Base-by-base conservation (phyloP, 2,797 vertebrate species). In the Melopsittacus undulatus region DNA sequence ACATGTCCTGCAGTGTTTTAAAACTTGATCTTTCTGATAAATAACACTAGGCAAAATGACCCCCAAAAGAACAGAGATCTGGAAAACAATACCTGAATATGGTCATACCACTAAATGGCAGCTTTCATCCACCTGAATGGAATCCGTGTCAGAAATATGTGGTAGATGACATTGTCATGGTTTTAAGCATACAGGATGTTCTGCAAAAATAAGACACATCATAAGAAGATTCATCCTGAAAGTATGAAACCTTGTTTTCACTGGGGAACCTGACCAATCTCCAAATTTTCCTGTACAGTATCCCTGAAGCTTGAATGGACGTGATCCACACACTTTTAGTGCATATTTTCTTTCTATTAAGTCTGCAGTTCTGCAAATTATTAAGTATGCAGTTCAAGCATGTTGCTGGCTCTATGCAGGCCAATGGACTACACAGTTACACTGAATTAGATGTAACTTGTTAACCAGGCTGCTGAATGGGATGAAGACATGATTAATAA, bases 311-410 rank as follows among this genome's bases (percentile, higher is more conserved):
- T 80, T 34, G 34, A 83, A 68, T 26, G 24, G 24, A 34, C 24
- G 15, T 10, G 52, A 51, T 45, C 57, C 45, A 24, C 0, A 0
- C 51, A 17, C 20, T 54, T 78, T 26, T n/a, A 56, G 15, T 0
- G 1, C 24, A 22, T n/a, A 20, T 11, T 48, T 92, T 54, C 10
- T 45, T 93, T 56, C 34, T 74, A 30, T 49, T 68, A 61, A 91
- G 13, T 5, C 18, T 79, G 30, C 42, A 63, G 22, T 61, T 87
- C 46, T 75, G 5, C 56, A 84, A 80, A 21, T 63, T 56, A 26
- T 59, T 43, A 42, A 57, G 56, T n/a, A 21, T 72, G 61, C 30
- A 64, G 40, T 57, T 77, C 57, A 75, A 72, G 54, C 22, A 23
- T 19, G 11, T 69, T 69, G 30, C 26, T 85, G 57, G 9, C 48